Evolutionary conservation across 2,113 vertebrate species (phyloP).

Genomic region (Mastomys natalensis): DNA sequence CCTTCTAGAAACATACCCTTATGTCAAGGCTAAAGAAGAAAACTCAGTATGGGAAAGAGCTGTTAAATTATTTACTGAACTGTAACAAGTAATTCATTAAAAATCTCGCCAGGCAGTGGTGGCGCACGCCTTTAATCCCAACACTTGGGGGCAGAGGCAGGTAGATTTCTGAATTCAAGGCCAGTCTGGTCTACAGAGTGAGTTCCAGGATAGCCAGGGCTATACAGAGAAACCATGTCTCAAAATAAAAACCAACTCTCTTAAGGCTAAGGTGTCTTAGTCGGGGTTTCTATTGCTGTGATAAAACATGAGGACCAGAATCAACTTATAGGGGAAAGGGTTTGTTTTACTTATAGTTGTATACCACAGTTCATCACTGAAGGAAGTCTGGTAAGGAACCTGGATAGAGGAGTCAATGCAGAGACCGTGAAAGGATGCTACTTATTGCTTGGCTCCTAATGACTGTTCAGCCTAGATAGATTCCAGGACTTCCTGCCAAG

Average conservation of each 20-base stretch:
- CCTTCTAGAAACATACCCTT: not conserved
- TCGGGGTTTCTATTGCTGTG: not conserved
- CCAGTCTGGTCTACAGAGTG: no score
- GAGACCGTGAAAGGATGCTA: not conserved
- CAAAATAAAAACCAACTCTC: no score
- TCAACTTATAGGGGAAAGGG: not conserved
- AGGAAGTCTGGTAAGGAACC: not conserved
- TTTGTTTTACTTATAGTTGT: not conserved
- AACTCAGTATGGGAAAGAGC: not conserved
- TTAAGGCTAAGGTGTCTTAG: not conserved
- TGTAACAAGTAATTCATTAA: not conserved
- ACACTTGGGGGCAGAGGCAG: no score
- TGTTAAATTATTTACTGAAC: not conserved
- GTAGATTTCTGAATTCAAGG: no score
- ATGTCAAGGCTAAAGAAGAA: not conserved
- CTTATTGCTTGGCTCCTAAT: not conserved
- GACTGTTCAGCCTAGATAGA: not conserved
- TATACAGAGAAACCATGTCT: no score
- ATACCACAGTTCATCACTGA: not conserved
- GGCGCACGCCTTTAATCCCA: no score
- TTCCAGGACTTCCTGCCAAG: not conserved
- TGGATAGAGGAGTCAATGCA: not conserved
- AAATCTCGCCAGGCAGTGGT: no score
- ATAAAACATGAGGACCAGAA: not conserved
- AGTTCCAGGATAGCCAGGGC: no score